Conservation (phyloP, 2,113 vertebrate genomes). For the Malurus elegans region DNA sequence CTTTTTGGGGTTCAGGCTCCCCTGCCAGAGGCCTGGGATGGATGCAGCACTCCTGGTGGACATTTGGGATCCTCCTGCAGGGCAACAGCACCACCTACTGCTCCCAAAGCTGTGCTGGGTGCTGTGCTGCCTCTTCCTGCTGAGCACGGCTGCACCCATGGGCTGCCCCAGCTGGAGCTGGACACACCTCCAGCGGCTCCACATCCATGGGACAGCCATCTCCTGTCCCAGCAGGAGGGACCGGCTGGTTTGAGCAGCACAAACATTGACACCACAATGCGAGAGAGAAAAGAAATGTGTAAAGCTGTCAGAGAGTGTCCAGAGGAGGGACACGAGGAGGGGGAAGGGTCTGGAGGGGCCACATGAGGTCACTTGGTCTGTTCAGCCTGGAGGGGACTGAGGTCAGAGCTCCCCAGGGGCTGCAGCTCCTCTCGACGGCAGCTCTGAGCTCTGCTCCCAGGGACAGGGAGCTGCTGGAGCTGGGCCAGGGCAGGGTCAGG, state of each 20-base stretch:
- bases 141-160: fast-evolving
- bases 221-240: background rate
- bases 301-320: too few relatives aligned
- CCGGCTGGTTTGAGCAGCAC: background rate
- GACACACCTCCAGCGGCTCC: background rate
- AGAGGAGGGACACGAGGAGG: background rate
- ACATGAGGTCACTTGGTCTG: background rate
- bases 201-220: fast-evolving
- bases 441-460: background rate
- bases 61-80: background rate
- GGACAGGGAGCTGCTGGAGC: background rate
- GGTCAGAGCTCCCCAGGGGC: background rate
- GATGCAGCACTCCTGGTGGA: background rate
- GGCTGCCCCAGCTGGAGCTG: too few relatives aligned
- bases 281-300: background rate
- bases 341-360: background rate
- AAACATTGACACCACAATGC: fast-evolving
- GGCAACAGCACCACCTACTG: conserved; percentile 46
- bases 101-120: fast-evolving
- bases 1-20: background rate
- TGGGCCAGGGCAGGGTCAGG: background rate
- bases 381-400: background rate
- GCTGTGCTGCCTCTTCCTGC: fast-evolving
- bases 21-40: background rate
- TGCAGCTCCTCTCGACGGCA: background rate